phyloP scores from a whole-genome alignment of 2,113 vertebrate genomes.

The Ursus arctos region DNA sequence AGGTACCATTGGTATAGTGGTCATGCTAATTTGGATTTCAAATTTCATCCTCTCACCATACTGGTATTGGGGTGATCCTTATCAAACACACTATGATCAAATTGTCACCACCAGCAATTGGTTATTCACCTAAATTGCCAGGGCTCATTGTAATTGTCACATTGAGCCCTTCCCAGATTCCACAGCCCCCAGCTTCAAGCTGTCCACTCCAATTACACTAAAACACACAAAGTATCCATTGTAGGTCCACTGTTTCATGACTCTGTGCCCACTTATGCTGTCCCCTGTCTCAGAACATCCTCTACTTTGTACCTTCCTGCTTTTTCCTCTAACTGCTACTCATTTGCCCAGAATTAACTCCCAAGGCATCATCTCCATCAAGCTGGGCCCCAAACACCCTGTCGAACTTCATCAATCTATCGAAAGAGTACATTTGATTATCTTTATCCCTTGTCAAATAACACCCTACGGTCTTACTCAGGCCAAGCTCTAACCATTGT shows the following conservation, averaged over 20 bases:
- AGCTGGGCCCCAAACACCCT: background rate
- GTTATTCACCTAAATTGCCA: background rate
- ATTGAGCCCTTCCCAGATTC: background rate
- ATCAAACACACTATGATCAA: background rate
- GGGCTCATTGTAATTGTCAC: background rate
- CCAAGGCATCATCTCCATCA: background rate
- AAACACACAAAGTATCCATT: background rate
- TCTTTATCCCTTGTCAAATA: background rate
- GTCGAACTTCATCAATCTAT: background rate
- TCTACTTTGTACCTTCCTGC: background rate
- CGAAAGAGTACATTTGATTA: background rate
- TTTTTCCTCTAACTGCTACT: background rate
- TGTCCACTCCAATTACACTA: fast-evolving
- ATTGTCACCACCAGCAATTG: background rate
- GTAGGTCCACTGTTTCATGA: background rate
- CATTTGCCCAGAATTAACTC: background rate
- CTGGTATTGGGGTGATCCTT: background rate
- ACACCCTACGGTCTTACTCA: background rate
- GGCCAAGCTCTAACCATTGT: background rate
- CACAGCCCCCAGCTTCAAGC: background rate
- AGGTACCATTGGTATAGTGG: fast-evolving
- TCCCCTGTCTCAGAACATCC: background rate
- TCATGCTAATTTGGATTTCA: background rate
- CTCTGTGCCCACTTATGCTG: background rate
- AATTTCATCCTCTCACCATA: background rate